These are phyloP conservation scores for Thaumatotibia leucotreta DNA, from an alignment of 1,140 invertebrate genomes.

Conservation along the genomic window DNA sequence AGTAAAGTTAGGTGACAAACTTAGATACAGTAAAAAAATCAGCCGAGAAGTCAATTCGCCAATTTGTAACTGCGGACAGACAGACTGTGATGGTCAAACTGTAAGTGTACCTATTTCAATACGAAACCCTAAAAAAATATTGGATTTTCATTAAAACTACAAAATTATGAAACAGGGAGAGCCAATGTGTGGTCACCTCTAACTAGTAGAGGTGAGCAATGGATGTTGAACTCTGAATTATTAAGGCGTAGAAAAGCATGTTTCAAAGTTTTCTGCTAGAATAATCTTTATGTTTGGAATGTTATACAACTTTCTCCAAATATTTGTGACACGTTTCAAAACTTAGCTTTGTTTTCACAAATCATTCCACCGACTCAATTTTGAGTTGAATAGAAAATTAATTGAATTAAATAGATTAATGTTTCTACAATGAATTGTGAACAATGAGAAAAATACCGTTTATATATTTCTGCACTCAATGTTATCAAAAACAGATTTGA, in stretches of 20 bases:
- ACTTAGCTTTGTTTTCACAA: neutral
- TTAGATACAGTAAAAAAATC: too few species aligned
- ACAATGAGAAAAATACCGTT: neutral
- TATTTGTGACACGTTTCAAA: neutral
- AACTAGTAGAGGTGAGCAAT: too few species aligned
- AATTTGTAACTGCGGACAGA: too few species aligned
- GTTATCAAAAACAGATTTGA: neutral
- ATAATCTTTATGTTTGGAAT: neutral
- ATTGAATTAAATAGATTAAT: neutral
- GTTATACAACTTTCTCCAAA: neutral
- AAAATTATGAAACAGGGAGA: too few species aligned
- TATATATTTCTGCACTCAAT: neutral
- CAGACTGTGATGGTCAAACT: too few species aligned
- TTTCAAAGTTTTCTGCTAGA: neutral
- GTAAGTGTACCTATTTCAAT: too few species aligned
- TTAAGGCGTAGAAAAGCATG: neutral
- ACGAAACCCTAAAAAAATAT: too few species aligned
- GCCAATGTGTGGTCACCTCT: too few species aligned
- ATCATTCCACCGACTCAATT: neutral
- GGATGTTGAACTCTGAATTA: conserved; percentile 6
- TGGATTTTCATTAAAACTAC: too few species aligned
- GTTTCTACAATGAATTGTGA: neutral
- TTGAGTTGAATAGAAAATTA: neutral
- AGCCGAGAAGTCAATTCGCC: too few species aligned
- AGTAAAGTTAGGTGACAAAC: too few species aligned